Evolutionary conservation across 1,140 invertebrate species (phyloP).

Genomic region (Eriosoma lanigerum): DNA sequence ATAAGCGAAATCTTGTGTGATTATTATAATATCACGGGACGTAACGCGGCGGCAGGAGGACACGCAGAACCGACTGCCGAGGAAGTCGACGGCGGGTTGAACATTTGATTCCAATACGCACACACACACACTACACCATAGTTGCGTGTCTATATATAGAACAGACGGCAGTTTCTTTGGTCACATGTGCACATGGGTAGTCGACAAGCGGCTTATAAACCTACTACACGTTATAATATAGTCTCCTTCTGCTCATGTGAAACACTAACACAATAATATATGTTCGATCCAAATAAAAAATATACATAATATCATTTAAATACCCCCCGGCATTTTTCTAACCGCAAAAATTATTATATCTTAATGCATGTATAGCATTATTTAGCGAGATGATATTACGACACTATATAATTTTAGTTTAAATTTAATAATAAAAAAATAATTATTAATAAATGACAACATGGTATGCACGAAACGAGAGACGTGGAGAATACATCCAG

Average conservation of each 20-base stretch:
- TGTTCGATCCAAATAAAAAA: background rate
- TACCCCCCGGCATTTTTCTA: too few species aligned
- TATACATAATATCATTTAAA: background rate
- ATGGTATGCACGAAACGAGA: too few species aligned
- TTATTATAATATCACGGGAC: too few species aligned
- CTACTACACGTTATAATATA: background rate
- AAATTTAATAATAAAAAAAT: too few species aligned
- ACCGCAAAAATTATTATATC: too few species aligned
- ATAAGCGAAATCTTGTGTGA: too few species aligned
- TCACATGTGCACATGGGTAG: conserved; percentile 47
- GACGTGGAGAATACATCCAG: too few species aligned
- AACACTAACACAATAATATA: background rate
- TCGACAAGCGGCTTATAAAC: background rate
- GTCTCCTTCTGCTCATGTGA: background rate
- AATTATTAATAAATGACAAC: too few species aligned
- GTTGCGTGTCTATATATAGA: conserved; percentile 44
- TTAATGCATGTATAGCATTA: too few species aligned
- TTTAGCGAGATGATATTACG: too few species aligned
- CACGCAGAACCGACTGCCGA: conserved; percentile 6
- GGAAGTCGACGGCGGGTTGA: conserved; percentile 15
- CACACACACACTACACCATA: background rate
- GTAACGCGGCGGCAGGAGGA: too few species aligned
- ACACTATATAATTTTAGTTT: too few species aligned
- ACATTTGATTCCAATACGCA: conserved; percentile 17
- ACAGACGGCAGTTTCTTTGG: conserved; percentile 41